Percentiles rank a stretch among this genome's conserved stretches.
Evolutionary conservation across 2,797 vertebrate species (phyloP).

Genomic region (Halcyon smyrnensis): DNA sequence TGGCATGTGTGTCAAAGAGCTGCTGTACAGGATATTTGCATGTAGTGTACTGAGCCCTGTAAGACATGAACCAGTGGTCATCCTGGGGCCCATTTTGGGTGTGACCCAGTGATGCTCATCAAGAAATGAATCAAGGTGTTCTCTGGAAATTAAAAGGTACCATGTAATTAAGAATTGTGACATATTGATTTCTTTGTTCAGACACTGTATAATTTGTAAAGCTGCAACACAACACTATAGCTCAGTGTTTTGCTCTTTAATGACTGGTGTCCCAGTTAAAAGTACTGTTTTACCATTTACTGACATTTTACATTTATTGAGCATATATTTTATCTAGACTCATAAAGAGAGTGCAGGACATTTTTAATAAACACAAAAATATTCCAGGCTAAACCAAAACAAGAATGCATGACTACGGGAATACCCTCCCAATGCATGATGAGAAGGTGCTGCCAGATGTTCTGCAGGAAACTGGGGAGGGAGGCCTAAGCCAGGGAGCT

Average conservation of each 20-base stretch:
- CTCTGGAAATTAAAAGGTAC: slow-evolving; percentile 29
- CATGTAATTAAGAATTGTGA: background rate
- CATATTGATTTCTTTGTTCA: slow-evolving; percentile 20
- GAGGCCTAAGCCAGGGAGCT: background rate
- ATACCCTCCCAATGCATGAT: fast-evolving
- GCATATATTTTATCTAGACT: background rate
- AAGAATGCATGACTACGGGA: fast-evolving
- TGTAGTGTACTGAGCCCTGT: background rate
- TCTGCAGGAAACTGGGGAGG: background rate
- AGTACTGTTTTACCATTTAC: background rate
- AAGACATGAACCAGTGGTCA: background rate
- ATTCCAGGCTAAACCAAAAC: background rate
- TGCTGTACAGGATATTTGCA: background rate
- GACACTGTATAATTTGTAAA: background rate
- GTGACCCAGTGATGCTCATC: background rate
- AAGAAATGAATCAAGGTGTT: slow-evolving; percentile 19
- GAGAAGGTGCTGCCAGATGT: background rate
- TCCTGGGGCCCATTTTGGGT: background rate
- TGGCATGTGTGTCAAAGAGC: background rate
- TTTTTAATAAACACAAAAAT: background rate
- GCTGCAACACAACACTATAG: background rate
- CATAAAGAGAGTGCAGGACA: background rate
- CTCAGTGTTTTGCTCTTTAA: background rate
- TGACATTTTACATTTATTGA: slow-evolving; percentile 17
- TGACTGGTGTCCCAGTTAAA: background rate